phyloP scores from a whole-genome alignment of 2,797 vertebrate genomes.

The Tokudaia muenninki region DNA sequence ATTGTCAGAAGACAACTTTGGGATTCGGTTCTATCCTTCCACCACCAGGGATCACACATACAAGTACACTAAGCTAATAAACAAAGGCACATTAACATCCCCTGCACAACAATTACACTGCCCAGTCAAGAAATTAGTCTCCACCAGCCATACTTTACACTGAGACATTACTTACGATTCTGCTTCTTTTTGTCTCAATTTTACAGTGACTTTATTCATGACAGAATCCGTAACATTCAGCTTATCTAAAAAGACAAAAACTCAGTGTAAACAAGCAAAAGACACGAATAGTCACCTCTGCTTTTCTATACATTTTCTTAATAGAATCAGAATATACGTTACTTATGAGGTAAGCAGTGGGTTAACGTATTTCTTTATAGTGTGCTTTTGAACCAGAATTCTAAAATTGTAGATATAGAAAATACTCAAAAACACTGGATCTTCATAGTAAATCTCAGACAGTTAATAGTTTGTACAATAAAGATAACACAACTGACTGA shows the following conservation, averaged over 20 bases:
- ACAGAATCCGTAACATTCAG: slow-evolving; percentile 93
- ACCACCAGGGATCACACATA: neutral
- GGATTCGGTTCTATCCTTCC: neutral
- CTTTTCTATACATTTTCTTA: neutral
- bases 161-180: slow-evolving; percentile 92
- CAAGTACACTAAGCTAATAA: neutral
- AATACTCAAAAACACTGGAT: neutral
- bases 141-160: neutral
- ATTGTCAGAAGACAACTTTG: neutral
- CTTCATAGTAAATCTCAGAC: neutral
- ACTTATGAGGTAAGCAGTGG: neutral
- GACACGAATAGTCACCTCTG: neutral
- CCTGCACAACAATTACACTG: slow-evolving; percentile 24
- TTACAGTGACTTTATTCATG: slow-evolving; percentile 95
- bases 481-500: neutral
- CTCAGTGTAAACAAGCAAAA: slow-evolving; percentile 49
- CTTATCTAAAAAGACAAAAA: slow-evolving; percentile 89
- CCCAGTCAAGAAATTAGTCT: neutral
- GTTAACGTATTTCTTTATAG: neutral
- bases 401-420: slow-evolving; percentile 23
- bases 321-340: neutral
- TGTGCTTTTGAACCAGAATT: neutral
- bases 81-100: neutral
- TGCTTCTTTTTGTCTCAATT: slow-evolving; percentile 94
- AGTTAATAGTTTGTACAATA: neutral